Percentiles rank a stretch among this genome's conserved stretches.
These are phyloP conservation scores for Oryctolagus cuniculus DNA, from an alignment of 2,113 vertebrate genomes.

Conservation along the genomic window mOryCun1.1 NC_091445.1:82206501-82207000, in stretches of 20 bases:
- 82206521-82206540: slow-evolving; percentile 66
- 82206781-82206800: slow-evolving; percentile 54
- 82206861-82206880: slow-evolving; percentile 55
- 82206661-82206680: slow-evolving; percentile 32
- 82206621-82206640: slow-evolving; percentile 36
- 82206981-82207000: too few relatives aligned
- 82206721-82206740: slow-evolving; percentile 55
- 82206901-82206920: too few relatives aligned
- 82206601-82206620: neutral
- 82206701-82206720: slow-evolving; percentile 54
- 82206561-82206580: slow-evolving; percentile 56
- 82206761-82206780: slow-evolving; percentile 41
- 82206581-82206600: neutral
- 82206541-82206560: slow-evolving; percentile 73
- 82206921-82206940: too few relatives aligned
- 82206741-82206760: slow-evolving; percentile 60
- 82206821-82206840: slow-evolving; percentile 47
- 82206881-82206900: neutral
- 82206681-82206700: neutral
- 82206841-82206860: slow-evolving; percentile 42
- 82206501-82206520: slow-evolving; percentile 76
- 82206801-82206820: slow-evolving; percentile 58
- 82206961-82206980: too few relatives aligned
- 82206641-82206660: neutral
- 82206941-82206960: too few relatives aligned